A percentile compares a stretch with the other conserved stretches of the same genome.
phyloP scores from a whole-genome alignment of 2,113 vertebrate genomes.

The Chloebia gouldiae region DNA sequence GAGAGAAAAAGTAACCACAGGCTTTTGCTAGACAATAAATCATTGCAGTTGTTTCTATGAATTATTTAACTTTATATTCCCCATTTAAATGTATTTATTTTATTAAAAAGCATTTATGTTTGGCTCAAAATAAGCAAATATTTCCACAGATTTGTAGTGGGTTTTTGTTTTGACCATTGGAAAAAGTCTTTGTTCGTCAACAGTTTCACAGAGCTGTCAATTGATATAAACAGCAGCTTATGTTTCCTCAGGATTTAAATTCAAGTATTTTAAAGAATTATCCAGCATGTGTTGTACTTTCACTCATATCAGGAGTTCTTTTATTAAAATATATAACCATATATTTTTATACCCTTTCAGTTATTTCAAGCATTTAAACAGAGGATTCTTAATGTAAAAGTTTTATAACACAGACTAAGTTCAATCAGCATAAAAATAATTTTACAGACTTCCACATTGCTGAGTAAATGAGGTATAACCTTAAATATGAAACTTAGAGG shows the following conservation, averaged over 20 bases:
- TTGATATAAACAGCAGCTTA: not conserved
- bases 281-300: not conserved
- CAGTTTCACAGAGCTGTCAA: not conserved
- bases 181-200: not conserved
- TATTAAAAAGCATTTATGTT: not conserved
- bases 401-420: not conserved
- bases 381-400: not conserved
- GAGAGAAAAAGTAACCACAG: not conserved
- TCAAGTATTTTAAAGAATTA: not conserved
- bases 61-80: not conserved
- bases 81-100: not conserved
- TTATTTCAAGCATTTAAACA: not conserved
- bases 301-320: not conserved
- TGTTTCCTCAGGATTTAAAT: not conserved
- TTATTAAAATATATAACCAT: not conserved
- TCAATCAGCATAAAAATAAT: conserved; percentile 51
- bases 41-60: not conserved
- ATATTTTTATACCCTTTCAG: not conserved
- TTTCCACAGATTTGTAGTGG: not conserved
- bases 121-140: not conserved
- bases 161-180: not conserved
- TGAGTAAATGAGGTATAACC: conserved; percentile 16
- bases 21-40: not conserved
- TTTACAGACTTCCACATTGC: conserved; percentile 23
- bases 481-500: conserved; percentile 7